These are phyloP conservation scores for Acestrorhynchus altus DNA, from an alignment of 2,797 vertebrate species.

Conservation along the genomic window DNA sequence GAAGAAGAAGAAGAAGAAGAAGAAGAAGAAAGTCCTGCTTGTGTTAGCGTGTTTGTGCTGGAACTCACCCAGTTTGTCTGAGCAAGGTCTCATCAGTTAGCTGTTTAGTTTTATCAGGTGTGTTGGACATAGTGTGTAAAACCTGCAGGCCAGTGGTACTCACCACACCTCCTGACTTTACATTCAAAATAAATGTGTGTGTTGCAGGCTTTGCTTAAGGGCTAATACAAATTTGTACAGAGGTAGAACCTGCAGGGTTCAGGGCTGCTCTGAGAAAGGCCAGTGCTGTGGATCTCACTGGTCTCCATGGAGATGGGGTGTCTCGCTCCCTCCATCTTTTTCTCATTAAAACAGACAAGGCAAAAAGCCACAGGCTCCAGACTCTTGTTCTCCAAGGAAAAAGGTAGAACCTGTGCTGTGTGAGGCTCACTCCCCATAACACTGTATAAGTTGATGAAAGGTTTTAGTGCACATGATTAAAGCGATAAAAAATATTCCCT, in stretches of 20 bases:
- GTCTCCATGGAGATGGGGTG: constrained; percentile 63
- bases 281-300: constrained; percentile 44
- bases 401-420: background rate
- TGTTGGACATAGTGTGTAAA: too few relatives aligned
- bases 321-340: constrained; percentile 51
- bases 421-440: background rate
- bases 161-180: background rate
- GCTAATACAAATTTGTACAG: constrained; percentile 10
- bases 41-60: too few relatives aligned
- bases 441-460: background rate
- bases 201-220: background rate
- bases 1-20: too few relatives aligned
- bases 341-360: constrained; percentile 47
- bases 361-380: constrained; percentile 27
- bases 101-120: too few relatives aligned
- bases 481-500: background rate
- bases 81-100: too few relatives aligned
- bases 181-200: constrained; percentile 2
- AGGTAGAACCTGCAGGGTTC: constrained; percentile 43
- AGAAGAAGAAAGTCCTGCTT: too few relatives aligned
- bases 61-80: too few relatives aligned
- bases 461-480: background rate
- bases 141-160: too few relatives aligned
- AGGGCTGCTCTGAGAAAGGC: constrained; percentile 44
- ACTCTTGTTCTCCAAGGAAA: background rate